Conservation (phyloP, 2,888 invertebrate species). For the Argyresthia albistria region DNA sequence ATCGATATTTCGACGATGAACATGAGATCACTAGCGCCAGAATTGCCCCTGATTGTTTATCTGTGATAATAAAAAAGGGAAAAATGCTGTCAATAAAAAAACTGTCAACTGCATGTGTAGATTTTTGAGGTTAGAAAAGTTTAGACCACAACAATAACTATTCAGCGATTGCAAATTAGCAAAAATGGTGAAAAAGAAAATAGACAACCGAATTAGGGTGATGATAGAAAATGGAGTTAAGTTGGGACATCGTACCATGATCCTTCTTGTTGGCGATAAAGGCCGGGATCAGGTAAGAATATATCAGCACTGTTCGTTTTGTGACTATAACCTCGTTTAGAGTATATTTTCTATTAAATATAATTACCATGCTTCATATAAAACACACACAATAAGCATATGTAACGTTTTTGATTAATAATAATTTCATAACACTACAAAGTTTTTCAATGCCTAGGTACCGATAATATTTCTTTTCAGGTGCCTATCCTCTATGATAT, state of each 20-base stretch:
- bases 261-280: slow-evolving; percentile 96
- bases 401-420: neutral
- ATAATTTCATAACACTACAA: neutral
- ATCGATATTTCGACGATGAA: too few relatives aligned
- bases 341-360: neutral
- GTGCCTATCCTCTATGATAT: slow-evolving; percentile 98
- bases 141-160: neutral
- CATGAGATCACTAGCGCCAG: too few relatives aligned
- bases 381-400: neutral
- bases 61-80: too few relatives aligned
- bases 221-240: slow-evolving; percentile 98
- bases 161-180: too few relatives aligned
- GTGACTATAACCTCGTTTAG: neutral
- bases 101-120: neutral
- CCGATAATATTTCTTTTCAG: slow-evolving; percentile 73
- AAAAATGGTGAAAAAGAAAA: slow-evolving; percentile 92
- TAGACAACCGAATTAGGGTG: slow-evolving; percentile 95
- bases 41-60: too few relatives aligned
- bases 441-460: too few relatives aligned
- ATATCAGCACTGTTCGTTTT: neutral
- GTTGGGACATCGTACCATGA: slow-evolving; percentile 92
- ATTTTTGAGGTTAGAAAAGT: neutral
- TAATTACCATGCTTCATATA: neutral
- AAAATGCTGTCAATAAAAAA: too few relatives aligned
- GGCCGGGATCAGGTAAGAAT: slow-evolving; percentile 89